Evolutionary conservation across 1,140 invertebrate genomes (phyloP).

Genomic region (Euwallacea fornicatus): DNA sequence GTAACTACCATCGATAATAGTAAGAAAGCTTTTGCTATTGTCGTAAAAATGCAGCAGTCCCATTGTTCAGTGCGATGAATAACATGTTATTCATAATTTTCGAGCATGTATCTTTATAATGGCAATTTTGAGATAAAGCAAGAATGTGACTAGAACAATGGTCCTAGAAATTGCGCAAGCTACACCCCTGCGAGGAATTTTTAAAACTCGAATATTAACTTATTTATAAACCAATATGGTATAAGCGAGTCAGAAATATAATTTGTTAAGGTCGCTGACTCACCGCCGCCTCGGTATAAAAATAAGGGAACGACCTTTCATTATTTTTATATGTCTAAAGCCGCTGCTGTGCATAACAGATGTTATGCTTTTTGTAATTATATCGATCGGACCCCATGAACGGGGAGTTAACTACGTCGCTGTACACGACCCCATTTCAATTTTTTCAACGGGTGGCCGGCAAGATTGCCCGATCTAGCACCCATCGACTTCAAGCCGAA

Average conservation of each 20-base stretch:
- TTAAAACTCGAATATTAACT: neutral
- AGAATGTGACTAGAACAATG: too few relatives aligned
- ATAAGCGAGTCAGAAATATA: constrained; percentile 17
- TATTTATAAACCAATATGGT: constrained; percentile 19
- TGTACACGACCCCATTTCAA: too few relatives aligned
- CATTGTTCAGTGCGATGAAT: neutral
- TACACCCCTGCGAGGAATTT: too few relatives aligned
- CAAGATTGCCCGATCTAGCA: too few relatives aligned
- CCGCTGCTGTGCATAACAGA: constrained; percentile 22
- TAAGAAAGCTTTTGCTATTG: too few relatives aligned
- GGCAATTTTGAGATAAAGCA: too few relatives aligned
- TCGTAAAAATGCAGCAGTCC: neutral
- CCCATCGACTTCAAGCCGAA: too few relatives aligned
- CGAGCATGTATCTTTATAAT: too few relatives aligned
- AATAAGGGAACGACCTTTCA: constrained; percentile 31
- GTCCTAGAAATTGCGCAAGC: too few relatives aligned
- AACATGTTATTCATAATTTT: too few relatives aligned
- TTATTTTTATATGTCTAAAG: constrained; percentile 31
- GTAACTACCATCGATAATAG: too few relatives aligned
- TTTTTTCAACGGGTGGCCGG: neutral
- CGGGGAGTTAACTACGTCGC: too few relatives aligned
- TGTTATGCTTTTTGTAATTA: constrained; percentile 21
- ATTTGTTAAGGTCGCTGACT: constrained; percentile 29
- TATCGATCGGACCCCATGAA: constrained; percentile 4
- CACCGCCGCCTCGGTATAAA: constrained; percentile 15